These are phyloP conservation scores for Notarius lentiginosus DNA, from an alignment of 2,113 vertebrate genomes.

Conservation along the genomic window DNA sequence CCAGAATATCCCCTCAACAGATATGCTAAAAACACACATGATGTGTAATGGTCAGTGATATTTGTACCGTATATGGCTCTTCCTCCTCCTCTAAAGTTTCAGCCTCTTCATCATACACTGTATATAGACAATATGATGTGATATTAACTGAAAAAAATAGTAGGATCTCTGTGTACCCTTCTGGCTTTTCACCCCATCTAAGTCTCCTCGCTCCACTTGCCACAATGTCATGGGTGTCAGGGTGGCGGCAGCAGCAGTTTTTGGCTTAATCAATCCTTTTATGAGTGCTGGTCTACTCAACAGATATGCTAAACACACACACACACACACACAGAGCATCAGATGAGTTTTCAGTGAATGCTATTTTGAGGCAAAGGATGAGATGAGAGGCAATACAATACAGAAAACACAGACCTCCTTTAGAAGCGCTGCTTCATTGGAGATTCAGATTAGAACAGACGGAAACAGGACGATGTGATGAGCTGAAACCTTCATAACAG, in stretches of 20 bases:
- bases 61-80: background rate
- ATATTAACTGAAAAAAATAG: background rate
- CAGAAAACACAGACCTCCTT: slow-evolving; percentile 25
- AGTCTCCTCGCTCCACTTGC: background rate
- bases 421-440: slow-evolving; percentile 28
- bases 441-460: slow-evolving; percentile 27
- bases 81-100: background rate
- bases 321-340: slow-evolving; percentile 4
- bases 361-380: slow-evolving; percentile 55
- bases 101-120: background rate
- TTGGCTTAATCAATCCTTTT: slow-evolving; percentile 45
- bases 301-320: slow-evolving; percentile 42
- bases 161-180: background rate
- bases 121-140: background rate
- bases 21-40: background rate
- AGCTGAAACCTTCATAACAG: background rate
- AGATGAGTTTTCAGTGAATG: slow-evolving; percentile 49
- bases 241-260: slow-evolving; percentile 1
- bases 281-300: slow-evolving; percentile 33
- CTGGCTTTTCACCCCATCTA: slow-evolving; percentile 6
- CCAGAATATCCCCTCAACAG: background rate
- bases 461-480: background rate
- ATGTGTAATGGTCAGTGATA: background rate
- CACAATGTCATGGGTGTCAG: slow-evolving; percentile 4
- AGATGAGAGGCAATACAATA: slow-evolving; percentile 53